Evolutionary conservation across 37 sponge, comb jelly and placozoan species (phyloP).

Genomic region (Bolinopsis microptera): DNA sequence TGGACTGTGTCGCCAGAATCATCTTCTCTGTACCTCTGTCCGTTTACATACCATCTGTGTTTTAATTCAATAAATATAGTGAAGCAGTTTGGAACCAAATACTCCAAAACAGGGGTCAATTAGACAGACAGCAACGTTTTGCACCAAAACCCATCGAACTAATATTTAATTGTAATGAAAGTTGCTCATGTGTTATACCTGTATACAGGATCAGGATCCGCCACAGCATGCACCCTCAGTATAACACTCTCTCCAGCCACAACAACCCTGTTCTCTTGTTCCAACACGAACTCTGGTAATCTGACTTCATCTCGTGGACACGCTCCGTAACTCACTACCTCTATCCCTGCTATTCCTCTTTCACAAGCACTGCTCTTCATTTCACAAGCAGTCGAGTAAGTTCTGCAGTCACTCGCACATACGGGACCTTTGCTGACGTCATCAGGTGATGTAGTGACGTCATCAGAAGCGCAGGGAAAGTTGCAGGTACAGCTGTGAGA

Average conservation of each 20-base stretch:
- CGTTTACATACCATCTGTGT: background rate
- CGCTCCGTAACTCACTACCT: background rate
- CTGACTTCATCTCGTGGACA: background rate
- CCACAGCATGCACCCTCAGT: background rate
- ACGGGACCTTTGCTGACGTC: background rate
- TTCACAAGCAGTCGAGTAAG: background rate
- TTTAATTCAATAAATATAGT: too few relatives aligned
- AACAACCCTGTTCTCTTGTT: background rate
- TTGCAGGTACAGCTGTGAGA: background rate
- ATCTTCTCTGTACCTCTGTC: background rate
- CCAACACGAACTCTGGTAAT: background rate
- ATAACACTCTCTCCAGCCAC: background rate
- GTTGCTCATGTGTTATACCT: too few relatives aligned
- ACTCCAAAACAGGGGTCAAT: too few relatives aligned
- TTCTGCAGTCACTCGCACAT: background rate
- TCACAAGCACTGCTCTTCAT: background rate
- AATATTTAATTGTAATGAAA: background rate
- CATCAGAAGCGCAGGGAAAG: background rate
- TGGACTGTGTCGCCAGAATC: background rate
- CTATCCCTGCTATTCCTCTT: background rate
- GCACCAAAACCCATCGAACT: too few relatives aligned
- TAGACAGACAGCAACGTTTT: too few relatives aligned
- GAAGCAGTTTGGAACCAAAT: too few relatives aligned
- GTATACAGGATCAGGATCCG: background rate
- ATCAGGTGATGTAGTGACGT: background rate